Conservation (phyloP, 2,797 vertebrate genomes). For the Esox masquinongy region DNA sequence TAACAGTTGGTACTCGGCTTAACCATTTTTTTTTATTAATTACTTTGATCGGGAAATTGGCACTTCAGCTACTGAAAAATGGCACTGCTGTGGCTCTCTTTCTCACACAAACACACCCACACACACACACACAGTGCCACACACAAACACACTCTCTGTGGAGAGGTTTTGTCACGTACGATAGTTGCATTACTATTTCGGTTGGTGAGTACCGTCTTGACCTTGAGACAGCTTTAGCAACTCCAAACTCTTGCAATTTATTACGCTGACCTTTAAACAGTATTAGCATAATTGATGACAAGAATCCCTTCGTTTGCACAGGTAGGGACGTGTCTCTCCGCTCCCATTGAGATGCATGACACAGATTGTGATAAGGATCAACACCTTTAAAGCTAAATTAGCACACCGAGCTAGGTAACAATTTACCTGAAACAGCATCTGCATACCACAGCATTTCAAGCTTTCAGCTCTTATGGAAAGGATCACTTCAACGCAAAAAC, state of each 20-base stretch:
- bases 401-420: neutral
- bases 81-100: neutral
- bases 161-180: neutral
- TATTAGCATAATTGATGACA: slow-evolving; percentile 12
- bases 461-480: too few species aligned
- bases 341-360: neutral
- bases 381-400: neutral
- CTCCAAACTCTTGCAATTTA: neutral
- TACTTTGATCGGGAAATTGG: neutral
- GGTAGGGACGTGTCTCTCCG: neutral
- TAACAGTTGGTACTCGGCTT: neutral
- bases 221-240: neutral
- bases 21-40: neutral
- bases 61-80: neutral
- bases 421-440: neutral
- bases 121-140: neutral
- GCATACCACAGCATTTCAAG: neutral
- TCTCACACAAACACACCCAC: neutral
- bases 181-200: neutral
- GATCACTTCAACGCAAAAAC: too few species aligned
- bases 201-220: neutral
- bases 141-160: neutral
- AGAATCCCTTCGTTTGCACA: neutral
- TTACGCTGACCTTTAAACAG: neutral
- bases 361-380: neutral